Conservation (phyloP, 2,113 vertebrate species). For the Proteles cristata region DNA sequence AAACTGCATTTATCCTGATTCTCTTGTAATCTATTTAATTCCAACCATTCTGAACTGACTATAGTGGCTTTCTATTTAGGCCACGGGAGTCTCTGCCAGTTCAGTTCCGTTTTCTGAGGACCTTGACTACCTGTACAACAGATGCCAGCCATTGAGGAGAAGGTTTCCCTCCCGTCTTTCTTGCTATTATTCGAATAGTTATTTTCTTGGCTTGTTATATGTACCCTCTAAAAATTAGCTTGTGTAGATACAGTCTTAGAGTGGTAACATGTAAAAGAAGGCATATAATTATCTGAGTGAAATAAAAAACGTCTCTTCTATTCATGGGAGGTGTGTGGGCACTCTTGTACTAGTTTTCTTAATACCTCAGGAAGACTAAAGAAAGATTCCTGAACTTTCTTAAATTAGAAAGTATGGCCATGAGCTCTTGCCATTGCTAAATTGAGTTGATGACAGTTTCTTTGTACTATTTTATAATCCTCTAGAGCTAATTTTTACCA, state of each 20-base stretch:
- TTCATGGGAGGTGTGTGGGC: slow-evolving; percentile 8
- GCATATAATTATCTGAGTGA: slow-evolving; percentile 16
- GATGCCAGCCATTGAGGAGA: neutral
- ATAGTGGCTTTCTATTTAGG: neutral
- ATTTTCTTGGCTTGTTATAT: slow-evolving; percentile 25
- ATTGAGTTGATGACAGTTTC: slow-evolving; percentile 69
- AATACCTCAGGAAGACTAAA: slow-evolving; percentile 59
- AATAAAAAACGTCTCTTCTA: neutral
- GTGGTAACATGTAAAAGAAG: neutral
- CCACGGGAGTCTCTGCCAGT: neutral
- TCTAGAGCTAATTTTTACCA: slow-evolving; percentile 63
- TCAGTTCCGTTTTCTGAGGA: slow-evolving; percentile 23
- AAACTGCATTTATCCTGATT: slow-evolving; percentile 36
- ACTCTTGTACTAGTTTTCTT: slow-evolving; percentile 50
- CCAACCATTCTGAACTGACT: slow-evolving; percentile 6
- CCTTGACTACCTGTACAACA: neutral
- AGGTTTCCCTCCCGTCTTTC: neutral
- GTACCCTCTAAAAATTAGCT: slow-evolving; percentile 18
- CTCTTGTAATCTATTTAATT: slow-evolving; percentile 20
- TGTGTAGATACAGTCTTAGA: neutral
- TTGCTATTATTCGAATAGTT: slow-evolving; percentile 48
- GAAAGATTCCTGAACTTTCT: slow-evolving; percentile 65
- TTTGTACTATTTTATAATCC: slow-evolving; percentile 68
- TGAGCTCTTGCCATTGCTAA: slow-evolving; percentile 71
- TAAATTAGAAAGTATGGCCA: slow-evolving; percentile 65